Evolutionary conservation across 1,140 invertebrate species (phyloP), one percentile per base, ranked within the genome.

Genomic region (Sycophila sp.): DNA sequence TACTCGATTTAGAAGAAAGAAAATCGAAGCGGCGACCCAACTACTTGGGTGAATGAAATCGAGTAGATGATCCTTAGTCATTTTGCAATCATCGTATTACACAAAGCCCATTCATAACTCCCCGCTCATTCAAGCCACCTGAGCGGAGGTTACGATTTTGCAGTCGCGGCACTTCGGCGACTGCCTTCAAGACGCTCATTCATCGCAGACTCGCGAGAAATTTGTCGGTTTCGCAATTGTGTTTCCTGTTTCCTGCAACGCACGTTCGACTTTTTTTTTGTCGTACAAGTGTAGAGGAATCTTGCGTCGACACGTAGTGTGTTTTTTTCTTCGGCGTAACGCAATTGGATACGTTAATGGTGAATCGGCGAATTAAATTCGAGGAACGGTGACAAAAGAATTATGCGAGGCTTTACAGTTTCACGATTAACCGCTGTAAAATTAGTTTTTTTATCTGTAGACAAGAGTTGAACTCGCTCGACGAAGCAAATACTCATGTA

Each of bases 171-270:
- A 64, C 1, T 34, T 62, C 24, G 4, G 24, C 49, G 60, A 64
- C 0, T 17, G 2, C 26, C 7, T 24, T 53, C 26, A 53, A 19
- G n/a, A n/a, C 15, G 30, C 28, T 65, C 34, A 55, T 65, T 30
- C 19, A 53, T 53, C 49, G 47, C 19, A 24, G 69, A 76, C 74
- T 24, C 24, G 4, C 36, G 15, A 30, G 26, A 32, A 32, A 62
- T 47, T 30, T 6, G 2, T 22, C 2, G 64, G 32, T 81, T 79
- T 76, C 72, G 77, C 75, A 81, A 80, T 75, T 72, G 75, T 73
- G 73, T 69, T 80, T 80, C 79, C 79, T 77, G 79, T 80, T 80
- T 79, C 77, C 75, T 71, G 76, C 42, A 10, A 62, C 59, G 72
- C 40, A 68, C 70, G 70, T 76, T 28, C 19, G 11, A 77, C 70